A percentile compares a stretch with the other conserved stretches of the same genome.
Evolutionary conservation across 2,888 invertebrate species (phyloP).

Genomic region (Schizaphis graminum): DNA sequence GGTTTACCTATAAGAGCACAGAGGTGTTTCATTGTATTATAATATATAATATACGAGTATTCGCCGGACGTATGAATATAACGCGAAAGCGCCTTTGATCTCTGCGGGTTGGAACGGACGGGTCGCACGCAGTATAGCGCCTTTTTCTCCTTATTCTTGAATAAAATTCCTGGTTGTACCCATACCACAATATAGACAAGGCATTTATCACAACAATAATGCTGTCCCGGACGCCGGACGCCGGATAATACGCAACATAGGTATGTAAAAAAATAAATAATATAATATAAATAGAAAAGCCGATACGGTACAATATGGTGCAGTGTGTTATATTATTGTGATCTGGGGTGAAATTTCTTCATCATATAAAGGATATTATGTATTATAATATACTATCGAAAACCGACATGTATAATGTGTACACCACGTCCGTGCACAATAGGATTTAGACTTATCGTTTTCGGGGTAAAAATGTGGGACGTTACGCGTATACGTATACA

Average conservation of each 20-base stretch:
- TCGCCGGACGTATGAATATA: not conserved
- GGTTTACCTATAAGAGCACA: not conserved
- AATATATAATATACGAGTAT: not conserved
- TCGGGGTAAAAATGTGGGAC: conserved; percentile 47
- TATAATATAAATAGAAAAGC: conserved; percentile 42
- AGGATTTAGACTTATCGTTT: conserved; percentile 28
- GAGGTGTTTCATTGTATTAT: not conserved
- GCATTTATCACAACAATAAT: not conserved
- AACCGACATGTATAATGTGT: not conserved
- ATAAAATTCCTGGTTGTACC: not conserved
- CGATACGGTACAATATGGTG: not conserved
- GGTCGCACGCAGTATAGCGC: not conserved
- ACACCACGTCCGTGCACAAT: conserved; percentile 21
- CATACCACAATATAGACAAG: not conserved
- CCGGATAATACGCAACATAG: not conserved
- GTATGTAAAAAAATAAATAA: conserved; percentile 2
- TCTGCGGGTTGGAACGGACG: conserved; percentile 1
- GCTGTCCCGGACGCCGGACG: not conserved
- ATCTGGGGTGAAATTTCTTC: conserved; percentile 57
- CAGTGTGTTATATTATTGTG: conserved; percentile 1
- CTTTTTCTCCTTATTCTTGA: not conserved
- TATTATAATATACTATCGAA: conserved; percentile 24
- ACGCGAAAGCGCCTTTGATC: conserved; percentile 39
- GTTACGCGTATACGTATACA: not conserved
- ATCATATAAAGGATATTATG: conserved; percentile 46